Percentiles rank a stretch among this genome's conserved stretches.
These are phyloP conservation scores for Machimus rusticus DNA, from an alignment of 2,888 invertebrate genomes.

Conservation along the genomic window DNA sequence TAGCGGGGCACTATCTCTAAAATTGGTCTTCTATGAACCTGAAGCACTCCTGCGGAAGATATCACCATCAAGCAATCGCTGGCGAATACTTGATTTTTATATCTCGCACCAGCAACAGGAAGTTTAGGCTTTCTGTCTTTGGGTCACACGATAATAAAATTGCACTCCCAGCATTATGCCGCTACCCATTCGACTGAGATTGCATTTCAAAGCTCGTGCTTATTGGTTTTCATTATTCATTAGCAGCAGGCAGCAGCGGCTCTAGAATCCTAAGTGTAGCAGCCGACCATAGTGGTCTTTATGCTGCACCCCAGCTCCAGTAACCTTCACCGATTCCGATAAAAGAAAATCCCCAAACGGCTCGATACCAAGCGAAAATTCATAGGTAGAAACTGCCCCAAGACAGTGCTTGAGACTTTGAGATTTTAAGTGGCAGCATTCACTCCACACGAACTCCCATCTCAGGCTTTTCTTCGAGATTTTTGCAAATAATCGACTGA, in stretches of 20 bases:
- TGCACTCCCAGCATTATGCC: background rate
- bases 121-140: background rate
- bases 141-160: background rate
- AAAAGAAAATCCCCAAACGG: background rate
- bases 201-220: background rate
- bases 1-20: background rate
- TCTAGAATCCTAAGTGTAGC: background rate
- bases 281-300: background rate
- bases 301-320: background rate
- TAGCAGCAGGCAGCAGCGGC: background rate
- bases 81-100: background rate
- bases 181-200: background rate
- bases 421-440: background rate
- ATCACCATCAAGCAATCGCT: background rate
- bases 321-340: background rate
- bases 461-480: background rate
- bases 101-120: background rate
- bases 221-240: background rate
- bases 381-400: background rate
- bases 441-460: background rate
- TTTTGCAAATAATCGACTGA: conserved; percentile 10
- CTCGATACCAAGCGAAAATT: background rate
- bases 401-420: background rate
- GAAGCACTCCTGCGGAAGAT: background rate
- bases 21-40: background rate